phyloP scores from a whole-genome alignment of 2,113 vertebrate genomes.

The Callithrix jacchus region DNA sequence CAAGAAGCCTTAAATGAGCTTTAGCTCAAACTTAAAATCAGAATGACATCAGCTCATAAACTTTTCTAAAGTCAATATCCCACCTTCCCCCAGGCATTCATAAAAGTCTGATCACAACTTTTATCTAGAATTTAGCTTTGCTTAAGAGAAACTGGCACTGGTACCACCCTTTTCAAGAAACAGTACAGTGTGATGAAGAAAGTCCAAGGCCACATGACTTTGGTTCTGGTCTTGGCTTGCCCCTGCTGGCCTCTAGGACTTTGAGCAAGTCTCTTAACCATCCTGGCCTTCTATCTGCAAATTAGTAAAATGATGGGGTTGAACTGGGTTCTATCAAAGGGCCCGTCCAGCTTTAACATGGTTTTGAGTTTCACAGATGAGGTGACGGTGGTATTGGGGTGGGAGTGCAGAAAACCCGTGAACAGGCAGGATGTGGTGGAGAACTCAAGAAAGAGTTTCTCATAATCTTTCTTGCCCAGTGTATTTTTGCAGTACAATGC shows the following conservation, averaged over 20 bases:
- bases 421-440: conserved; percentile 52
- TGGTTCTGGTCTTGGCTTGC: background rate
- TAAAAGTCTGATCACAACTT: background rate
- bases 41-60: background rate
- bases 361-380: conserved; percentile 66
- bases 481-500: background rate
- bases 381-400: conserved; percentile 53
- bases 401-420: conserved; percentile 26
- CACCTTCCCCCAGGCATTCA: background rate
- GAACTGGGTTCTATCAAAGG: conserved; percentile 11
- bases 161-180: background rate
- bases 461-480: background rate
- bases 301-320: conserved; percentile 20
- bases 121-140: background rate
- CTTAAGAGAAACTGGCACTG: background rate
- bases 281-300: background rate
- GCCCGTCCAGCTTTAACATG: conserved; percentile 41
- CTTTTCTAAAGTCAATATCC: background rate
- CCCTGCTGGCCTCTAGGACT: background rate
- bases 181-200: background rate
- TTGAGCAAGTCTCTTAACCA: conserved; percentile 3
- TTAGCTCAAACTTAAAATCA: conserved; percentile 24
- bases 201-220: background rate
- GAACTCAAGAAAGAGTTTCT: conserved; percentile 27
- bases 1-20: conserved; percentile 1